Conservation (phyloP, 2,888 invertebrate genomes). For the Hirtodrosophila duncani region DNA sequence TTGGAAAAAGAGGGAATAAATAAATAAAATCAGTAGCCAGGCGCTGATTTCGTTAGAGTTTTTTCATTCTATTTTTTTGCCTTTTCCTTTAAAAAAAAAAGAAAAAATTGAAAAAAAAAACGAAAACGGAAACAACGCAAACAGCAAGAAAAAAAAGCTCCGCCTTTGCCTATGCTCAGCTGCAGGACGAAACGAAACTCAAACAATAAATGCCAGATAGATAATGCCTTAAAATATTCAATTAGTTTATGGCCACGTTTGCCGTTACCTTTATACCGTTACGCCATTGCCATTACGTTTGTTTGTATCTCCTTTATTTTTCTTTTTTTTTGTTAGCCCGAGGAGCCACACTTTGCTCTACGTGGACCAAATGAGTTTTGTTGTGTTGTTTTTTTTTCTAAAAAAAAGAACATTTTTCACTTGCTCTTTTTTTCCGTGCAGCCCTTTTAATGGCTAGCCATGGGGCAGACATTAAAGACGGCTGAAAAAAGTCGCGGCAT, state of each 20-base stretch:
- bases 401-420: too few species aligned
- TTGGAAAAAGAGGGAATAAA: conserved; percentile 52
- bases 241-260: conserved; percentile 67
- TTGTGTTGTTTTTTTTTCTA: conserved; percentile 5
- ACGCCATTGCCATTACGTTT: conserved; percentile 18
- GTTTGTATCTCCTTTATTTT: too few species aligned
- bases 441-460: conserved; percentile 58
- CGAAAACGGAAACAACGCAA: not conserved
- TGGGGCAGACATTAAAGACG: conserved; percentile 43
- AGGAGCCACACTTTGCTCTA: conserved; percentile 31
- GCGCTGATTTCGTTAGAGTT: conserved; percentile 43
- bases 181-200: conserved; percentile 67
- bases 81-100: not conserved
- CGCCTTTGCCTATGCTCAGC: conserved; percentile 35
- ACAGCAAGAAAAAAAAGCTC: conserved; percentile 64
- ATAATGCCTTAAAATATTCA: conserved; percentile 69
- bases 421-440: conserved; percentile 47
- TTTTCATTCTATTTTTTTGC: not conserved
- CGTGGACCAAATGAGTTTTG: conserved; percentile 12
- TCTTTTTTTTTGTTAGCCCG: conserved; percentile 7
- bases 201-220: conserved; percentile 69
- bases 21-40: conserved; percentile 61
- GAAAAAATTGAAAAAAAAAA: not conserved
- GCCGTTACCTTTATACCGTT: conserved; percentile 20
- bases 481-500: conserved; percentile 47